These are phyloP conservation scores for Ameiurus melas DNA, from an alignment of 2,113 vertebrate species.

Conservation along the genomic window DNA sequence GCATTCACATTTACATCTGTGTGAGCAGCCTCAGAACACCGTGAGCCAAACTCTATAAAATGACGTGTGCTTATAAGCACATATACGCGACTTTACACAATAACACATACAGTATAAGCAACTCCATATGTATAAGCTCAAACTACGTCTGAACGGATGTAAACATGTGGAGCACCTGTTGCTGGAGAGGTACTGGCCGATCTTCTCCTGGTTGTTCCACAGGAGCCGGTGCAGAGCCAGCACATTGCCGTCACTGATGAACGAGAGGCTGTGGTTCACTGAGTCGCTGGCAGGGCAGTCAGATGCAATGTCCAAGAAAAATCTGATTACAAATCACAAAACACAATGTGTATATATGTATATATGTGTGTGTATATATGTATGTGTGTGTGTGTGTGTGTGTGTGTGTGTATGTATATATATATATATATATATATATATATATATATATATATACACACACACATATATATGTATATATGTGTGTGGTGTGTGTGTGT, in stretches of 20 bases:
- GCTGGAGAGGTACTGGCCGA: conserved; percentile 87
- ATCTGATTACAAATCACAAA: conserved; percentile 67
- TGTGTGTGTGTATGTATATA: too few relatives aligned
- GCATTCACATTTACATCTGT: neutral
- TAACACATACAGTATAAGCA: too few relatives aligned
- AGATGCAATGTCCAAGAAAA: conserved; percentile 95
- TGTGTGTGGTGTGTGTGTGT: too few relatives aligned
- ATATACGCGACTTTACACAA: neutral
- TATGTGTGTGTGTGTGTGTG: too few relatives aligned
- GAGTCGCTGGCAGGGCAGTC: conserved; percentile 93
- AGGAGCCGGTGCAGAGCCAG: conserved; percentile 83
- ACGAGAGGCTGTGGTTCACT: conserved; percentile 94
- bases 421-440: too few relatives aligned
- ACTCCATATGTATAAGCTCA: neutral
- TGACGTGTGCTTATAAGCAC: neutral
- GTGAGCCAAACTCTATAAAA: neutral
- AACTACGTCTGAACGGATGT: neutral
- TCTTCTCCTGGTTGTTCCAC: conserved; percentile 98
- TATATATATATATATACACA: too few relatives aligned
- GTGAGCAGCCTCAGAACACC: neutral
- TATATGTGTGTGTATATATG: too few relatives aligned
- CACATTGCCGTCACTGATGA: conserved; percentile 96
- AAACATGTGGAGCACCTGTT: conserved; percentile 78
- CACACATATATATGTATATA: too few relatives aligned
- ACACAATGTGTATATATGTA: too few relatives aligned